Evolutionary conservation across 2,888 invertebrate species (phyloP).

Genomic region (Lamellibrachia columna): DNA sequence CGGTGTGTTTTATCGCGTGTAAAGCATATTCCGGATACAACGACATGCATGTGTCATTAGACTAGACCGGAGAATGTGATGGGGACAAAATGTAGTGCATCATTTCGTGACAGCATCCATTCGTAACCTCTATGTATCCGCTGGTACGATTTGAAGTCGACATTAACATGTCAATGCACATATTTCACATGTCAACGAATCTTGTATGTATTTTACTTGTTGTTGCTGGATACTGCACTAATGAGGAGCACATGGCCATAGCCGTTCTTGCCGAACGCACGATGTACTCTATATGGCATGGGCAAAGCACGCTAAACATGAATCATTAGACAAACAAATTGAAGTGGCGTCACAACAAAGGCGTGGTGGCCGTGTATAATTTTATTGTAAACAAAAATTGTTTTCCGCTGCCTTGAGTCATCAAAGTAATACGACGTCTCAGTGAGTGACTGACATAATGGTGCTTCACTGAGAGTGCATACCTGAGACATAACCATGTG

Average conservation of each 20-base stretch:
- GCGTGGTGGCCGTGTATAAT: neutral
- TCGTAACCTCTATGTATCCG: neutral
- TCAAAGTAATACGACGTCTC: neutral
- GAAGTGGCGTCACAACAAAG: neutral
- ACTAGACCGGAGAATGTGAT: neutral
- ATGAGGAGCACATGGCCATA: neutral
- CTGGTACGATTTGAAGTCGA: too few species aligned
- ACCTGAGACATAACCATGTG: neutral
- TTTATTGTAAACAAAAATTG: neutral
- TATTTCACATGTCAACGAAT: too few species aligned
- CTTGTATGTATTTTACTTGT: too few species aligned
- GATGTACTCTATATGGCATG: neutral
- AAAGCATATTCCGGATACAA: neutral
- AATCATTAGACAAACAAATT: neutral
- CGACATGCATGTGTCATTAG: neutral
- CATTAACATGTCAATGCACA: too few species aligned
- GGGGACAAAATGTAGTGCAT: neutral
- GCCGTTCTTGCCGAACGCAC: neutral
- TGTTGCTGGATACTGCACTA: too few species aligned
- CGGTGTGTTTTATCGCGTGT: neutral
- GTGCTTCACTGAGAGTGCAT: neutral
- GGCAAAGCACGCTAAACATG: neutral
- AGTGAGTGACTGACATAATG: neutral
- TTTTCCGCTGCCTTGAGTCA: neutral
- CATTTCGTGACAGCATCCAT: neutral